These are phyloP conservation scores for Dryocosmus kuriphilus DNA, from an alignment of 2,888 invertebrate species.

Conservation along the genomic window DNA sequence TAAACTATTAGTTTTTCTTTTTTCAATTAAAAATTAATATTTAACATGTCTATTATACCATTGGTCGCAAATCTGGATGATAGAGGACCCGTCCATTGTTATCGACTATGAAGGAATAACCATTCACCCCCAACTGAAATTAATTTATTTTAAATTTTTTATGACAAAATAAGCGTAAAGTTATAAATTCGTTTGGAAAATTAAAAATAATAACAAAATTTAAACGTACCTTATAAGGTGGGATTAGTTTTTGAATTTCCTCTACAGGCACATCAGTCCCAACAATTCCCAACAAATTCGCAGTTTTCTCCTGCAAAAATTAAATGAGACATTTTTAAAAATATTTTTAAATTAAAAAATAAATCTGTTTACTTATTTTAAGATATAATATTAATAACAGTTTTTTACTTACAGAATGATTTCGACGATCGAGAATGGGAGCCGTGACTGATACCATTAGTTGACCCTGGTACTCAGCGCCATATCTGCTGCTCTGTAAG, in stretches of 20 bases:
- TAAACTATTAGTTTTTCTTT: conserved; percentile 31
- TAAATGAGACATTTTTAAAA: conserved; percentile 38
- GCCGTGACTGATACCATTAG: conserved; percentile 96
- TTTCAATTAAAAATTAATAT: neutral
- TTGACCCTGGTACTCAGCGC: conserved; percentile 86
- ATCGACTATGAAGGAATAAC: conserved; percentile 97
- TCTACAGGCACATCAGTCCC: conserved; percentile 98
- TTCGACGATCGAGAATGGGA: conserved; percentile 96
- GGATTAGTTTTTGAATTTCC: conserved; percentile 96
- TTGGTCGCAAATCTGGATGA: conserved; percentile 95
- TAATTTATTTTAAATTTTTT: conserved; percentile 48
- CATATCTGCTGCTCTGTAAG: conserved; percentile 84
- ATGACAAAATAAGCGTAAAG: conserved; percentile 44
- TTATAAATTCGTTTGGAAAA: conserved; percentile 17
- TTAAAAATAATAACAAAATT: neutral
- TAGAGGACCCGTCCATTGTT: conserved; percentile 98
- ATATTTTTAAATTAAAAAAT: neutral
- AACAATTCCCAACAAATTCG: conserved; percentile 96
- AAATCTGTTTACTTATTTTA: neutral
- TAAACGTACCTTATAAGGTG: conserved; percentile 89
- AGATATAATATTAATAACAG: too few relatives aligned
- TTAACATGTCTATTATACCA: conserved; percentile 81
- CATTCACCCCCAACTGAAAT: conserved; percentile 94
- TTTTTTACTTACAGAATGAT: conserved; percentile 84
- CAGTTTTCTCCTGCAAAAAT: conserved; percentile 86